These are phyloP conservation scores for Helicoverpa assulta DNA, from an alignment of 2,888 invertebrate species.

Conservation along the genomic window DNA sequence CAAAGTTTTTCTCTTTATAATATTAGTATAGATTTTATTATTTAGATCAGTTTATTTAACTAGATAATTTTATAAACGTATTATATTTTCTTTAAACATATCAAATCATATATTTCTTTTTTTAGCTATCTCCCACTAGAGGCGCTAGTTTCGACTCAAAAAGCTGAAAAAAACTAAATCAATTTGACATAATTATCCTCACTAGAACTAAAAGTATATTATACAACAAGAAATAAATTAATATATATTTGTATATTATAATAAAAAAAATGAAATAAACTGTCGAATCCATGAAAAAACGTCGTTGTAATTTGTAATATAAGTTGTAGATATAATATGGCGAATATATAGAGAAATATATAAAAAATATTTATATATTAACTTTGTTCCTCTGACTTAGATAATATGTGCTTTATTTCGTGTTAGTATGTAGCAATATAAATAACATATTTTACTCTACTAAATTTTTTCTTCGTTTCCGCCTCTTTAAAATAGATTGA, in stretches of 20 bases:
- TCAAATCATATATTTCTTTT: background rate
- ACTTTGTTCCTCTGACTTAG: slow-evolving; percentile 61
- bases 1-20: background rate
- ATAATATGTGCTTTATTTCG: slow-evolving; percentile 10
- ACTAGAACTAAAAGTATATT: slow-evolving; percentile 22
- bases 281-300: slow-evolving; percentile 63
- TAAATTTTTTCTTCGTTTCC: too few species aligned
- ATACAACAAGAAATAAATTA: slow-evolving; percentile 48
- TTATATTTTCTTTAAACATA: background rate
- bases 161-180: background rate
- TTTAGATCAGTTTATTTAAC: too few species aligned
- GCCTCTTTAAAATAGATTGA: background rate
- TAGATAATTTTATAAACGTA: too few species aligned
- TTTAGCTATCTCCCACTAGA: background rate
- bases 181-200: slow-evolving; percentile 17
- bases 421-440: slow-evolving; percentile 7
- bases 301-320: slow-evolving; percentile 48
- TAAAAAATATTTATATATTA: slow-evolving; percentile 47
- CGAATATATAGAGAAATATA: slow-evolving; percentile 27
- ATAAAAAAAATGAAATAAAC: slow-evolving; percentile 15
- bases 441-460: background rate
- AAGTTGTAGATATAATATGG: slow-evolving; percentile 51
- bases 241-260: slow-evolving; percentile 63
- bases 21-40: too few species aligned
- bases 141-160: slow-evolving; percentile 14